Percentiles rank a stretch among this genome's conserved stretches.
Evolutionary conservation across 2,797 vertebrate species (phyloP).

Genomic region (Hippopotamyrus pictus): DNA sequence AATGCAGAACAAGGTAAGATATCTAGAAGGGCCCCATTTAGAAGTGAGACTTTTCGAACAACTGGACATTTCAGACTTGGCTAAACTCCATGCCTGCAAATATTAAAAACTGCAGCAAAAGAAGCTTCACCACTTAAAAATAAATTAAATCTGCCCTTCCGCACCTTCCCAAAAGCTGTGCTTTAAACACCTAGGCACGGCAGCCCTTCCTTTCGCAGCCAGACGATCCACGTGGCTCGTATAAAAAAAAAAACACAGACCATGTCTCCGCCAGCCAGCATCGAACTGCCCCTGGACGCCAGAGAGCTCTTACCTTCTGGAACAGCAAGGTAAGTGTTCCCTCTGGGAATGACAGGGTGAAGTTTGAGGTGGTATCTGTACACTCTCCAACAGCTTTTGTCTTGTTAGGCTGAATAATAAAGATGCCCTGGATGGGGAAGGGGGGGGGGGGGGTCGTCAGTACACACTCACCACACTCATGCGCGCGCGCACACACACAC

Average conservation of each 20-base stretch:
- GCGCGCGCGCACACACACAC: background rate
- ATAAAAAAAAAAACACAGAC: background rate
- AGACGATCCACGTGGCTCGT: background rate
- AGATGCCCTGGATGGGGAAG: slow-evolving; percentile 42
- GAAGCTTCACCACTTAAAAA: slow-evolving; percentile 42
- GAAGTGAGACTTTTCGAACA: background rate
- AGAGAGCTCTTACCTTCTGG: slow-evolving; percentile 47
- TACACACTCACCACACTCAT: background rate
- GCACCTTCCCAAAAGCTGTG: background rate
- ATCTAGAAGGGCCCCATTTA: background rate
- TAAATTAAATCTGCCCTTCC: background rate
- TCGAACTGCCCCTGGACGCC: background rate
- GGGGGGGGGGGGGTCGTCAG: background rate
- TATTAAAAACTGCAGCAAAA: slow-evolving; percentile 18
- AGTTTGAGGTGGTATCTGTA: background rate
- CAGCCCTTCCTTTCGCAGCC: background rate
- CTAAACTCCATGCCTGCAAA: background rate
- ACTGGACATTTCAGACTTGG: background rate
- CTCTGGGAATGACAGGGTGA: slow-evolving; percentile 39
- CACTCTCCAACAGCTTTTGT: slow-evolving; percentile 25
- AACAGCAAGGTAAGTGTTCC: slow-evolving; percentile 50
- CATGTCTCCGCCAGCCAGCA: background rate
- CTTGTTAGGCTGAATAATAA: slow-evolving; percentile 42
- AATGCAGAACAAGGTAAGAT: background rate
- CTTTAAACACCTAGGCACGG: background rate